Base-by-base conservation (phyloP, 1,140 invertebrate genomes). In the Phymorhynchus buccinoides region DNA sequence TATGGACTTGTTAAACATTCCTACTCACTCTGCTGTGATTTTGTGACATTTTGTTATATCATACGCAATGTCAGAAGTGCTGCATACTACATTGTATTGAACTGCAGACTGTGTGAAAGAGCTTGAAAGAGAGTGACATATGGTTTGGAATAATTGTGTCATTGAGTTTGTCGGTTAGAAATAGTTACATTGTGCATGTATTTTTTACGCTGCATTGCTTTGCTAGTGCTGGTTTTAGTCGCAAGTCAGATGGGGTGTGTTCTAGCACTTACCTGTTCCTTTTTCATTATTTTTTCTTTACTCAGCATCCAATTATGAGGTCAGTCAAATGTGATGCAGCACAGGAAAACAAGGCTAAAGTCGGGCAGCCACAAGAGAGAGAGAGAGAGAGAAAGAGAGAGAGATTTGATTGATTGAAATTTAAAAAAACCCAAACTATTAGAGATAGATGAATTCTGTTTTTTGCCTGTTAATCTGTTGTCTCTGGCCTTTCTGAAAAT, bases 1-100 rank as follows among this genome's bases (percentile, higher is more conserved):
- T 37, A 71, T 35, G 30, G 68, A 71, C 68, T 35, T 71, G 68
- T 71, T 71, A 18, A 71, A 71, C 35, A 71, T 71, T 37, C 56
- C 56, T 37, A 35, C 68, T 71, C 9, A 35, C 68, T 35, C 30
- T 71, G 68, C 68, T 71, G 68, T 71, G 68, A 71, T 71, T 71
- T 71, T 32, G 1, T 22, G 9, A 52, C 30, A 22, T n/a, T 66
- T 22, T 66, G 18, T 32, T 6, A 35, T 37, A 35, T 35, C 16
- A 71, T 71, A 71, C 68, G 68, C 68, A 71, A 71, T 37, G 68
- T 9, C 68, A 35, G 68, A 12, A 35, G 35, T n/a, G 35, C 35
- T 71, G 68, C 35, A 71, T 18, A 71, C n/a, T n/a, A n/a, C n/a
- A 27, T 62, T 62, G 22, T 27, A 62, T 62, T 27, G 18, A 62